phyloP scores from a whole-genome alignment of 2,797 vertebrate species.

The Tangara arthus region DNA sequence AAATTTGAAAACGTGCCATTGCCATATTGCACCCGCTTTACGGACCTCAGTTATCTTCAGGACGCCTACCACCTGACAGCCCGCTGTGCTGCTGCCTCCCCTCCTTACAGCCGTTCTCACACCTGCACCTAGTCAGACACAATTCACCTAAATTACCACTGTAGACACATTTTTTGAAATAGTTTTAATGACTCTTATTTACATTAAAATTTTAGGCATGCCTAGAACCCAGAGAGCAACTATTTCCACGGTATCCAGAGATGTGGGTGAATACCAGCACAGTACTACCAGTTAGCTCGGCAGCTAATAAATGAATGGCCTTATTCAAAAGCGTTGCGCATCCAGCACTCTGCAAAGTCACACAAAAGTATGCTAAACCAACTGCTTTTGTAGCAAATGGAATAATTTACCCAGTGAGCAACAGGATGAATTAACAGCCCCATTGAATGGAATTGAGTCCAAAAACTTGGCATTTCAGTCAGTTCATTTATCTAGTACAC shows the following conservation, averaged over 20 bases:
- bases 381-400: slow-evolving; percentile 33
- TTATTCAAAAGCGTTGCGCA: not conserved
- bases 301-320: slow-evolving; percentile 27
- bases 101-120: not conserved
- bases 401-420: slow-evolving; percentile 33
- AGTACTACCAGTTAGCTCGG: not conserved
- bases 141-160: not conserved
- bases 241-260: not conserved
- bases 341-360: not conserved
- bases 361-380: slow-evolving; percentile 35
- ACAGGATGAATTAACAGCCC: slow-evolving; percentile 7
- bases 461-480: not conserved
- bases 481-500: slow-evolving; percentile 24
- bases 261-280: not conserved
- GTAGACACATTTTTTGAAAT: not conserved
- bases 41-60: not conserved
- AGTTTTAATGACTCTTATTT: not conserved
- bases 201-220: not conserved
- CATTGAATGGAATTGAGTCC: not conserved
- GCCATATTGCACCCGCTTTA: not conserved
- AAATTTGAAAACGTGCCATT: not conserved
- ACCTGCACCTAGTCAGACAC: not conserved
- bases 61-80: not conserved
- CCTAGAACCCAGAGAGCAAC: not conserved
- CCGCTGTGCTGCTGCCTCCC: not conserved